Evolutionary conservation across 2,888 invertebrate genomes (phyloP).

Genomic region (Ypsolopha scabrella): DNA sequence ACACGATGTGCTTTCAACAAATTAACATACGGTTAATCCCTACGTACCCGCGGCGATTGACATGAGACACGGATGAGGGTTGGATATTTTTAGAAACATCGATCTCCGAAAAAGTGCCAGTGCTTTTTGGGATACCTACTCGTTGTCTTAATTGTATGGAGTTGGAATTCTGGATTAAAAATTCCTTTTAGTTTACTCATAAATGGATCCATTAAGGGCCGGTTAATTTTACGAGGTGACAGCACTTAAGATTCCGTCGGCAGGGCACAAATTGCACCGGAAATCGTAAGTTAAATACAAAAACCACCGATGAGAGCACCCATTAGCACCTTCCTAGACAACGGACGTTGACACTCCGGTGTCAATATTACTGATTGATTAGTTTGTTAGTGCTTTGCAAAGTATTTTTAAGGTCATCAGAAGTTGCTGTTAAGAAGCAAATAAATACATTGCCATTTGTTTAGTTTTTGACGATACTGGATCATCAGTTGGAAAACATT

Average conservation of each 20-base stretch:
- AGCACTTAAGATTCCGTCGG: constrained; percentile 38
- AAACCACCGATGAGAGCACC: constrained; percentile 28
- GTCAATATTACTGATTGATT: constrained; percentile 29
- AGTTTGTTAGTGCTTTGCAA: background rate
- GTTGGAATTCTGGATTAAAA: constrained; percentile 7
- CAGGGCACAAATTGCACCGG: constrained; percentile 46
- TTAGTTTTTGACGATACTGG: too few relatives aligned
- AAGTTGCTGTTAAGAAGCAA: too few relatives aligned
- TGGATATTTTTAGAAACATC: constrained; percentile 1
- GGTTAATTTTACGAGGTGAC: constrained; percentile 41
- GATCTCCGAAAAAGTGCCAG: background rate
- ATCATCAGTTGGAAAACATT: too few relatives aligned
- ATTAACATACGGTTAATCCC: constrained; percentile 20
- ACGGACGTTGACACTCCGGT: constrained; percentile 26
- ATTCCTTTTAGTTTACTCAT: constrained; percentile 20
- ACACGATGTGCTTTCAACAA: constrained; percentile 45
- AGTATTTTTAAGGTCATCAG: background rate
- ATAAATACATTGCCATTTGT: too few relatives aligned
- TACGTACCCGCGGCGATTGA: constrained; percentile 1
- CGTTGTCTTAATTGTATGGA: background rate
- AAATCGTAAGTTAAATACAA: constrained; percentile 45
- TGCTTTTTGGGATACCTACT: background rate
- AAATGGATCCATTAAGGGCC: constrained; percentile 36
- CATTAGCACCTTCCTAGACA: constrained; percentile 49
- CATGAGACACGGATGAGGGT: background rate